Evolutionary conservation across 2,888 invertebrate genomes (phyloP).

Genomic region (Ypsolopha scabrella): DNA sequence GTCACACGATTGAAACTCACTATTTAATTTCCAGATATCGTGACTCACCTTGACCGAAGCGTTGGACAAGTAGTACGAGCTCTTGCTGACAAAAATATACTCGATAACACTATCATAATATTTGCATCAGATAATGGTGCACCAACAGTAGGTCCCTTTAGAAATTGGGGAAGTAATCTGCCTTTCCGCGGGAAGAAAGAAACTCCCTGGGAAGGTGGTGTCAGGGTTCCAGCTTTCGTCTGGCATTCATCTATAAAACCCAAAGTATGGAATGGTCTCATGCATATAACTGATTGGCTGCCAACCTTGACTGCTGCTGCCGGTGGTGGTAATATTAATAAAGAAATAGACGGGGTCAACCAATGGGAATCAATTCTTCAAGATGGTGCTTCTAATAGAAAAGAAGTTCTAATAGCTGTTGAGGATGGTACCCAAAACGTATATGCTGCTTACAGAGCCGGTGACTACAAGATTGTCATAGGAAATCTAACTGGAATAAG

Average conservation of each 20-base stretch:
- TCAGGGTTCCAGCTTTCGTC: slow-evolving; percentile 80
- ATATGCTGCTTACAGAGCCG: slow-evolving; percentile 69
- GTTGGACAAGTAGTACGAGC: slow-evolving; percentile 81
- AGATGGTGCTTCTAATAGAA: slow-evolving; percentile 51
- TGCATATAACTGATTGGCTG: slow-evolving; percentile 88
- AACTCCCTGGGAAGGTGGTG: slow-evolving; percentile 88
- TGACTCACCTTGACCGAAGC: slow-evolving; percentile 84
- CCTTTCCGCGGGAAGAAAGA: slow-evolving; percentile 86
- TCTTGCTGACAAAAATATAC: slow-evolving; percentile 74
- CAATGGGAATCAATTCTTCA: slow-evolving; percentile 75
- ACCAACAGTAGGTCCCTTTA: slow-evolving; percentile 79
- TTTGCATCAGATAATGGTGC: slow-evolving; percentile 94
- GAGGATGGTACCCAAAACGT: slow-evolving; percentile 60
- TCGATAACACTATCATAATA: slow-evolving; percentile 86
- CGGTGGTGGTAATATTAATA: slow-evolving; percentile 35
- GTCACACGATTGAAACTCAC: too few relatives aligned
- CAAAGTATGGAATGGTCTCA: slow-evolving; percentile 69
- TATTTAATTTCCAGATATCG: slow-evolving; percentile 59
- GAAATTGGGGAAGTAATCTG: slow-evolving; percentile 83
- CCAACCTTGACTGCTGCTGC: slow-evolving; percentile 75
- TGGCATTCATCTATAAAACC: slow-evolving; percentile 74
- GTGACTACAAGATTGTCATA: slow-evolving; percentile 73
- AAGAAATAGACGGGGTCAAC: slow-evolving; percentile 74
- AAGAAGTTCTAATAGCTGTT: slow-evolving; percentile 70
- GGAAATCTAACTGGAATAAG: slow-evolving; percentile 59